A percentile compares a stretch with the other conserved stretches of the same genome.
Evolutionary conservation across 2,113 vertebrate genomes (phyloP).

Genomic region (Cairina moschata): DNA sequence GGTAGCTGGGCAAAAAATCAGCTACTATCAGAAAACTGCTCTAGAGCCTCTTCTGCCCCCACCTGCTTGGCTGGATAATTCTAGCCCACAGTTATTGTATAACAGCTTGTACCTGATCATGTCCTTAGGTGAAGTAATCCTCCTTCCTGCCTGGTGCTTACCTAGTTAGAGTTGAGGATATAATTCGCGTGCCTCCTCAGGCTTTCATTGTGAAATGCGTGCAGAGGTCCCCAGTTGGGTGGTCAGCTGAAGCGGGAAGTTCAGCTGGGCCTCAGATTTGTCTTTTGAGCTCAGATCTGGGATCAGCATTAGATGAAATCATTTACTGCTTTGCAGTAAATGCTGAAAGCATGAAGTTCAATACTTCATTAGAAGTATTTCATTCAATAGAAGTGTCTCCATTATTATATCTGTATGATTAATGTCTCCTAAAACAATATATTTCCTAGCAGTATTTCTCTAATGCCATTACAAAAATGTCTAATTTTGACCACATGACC

Average conservation of each 20-base stretch:
- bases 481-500: background rate
- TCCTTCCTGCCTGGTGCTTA: background rate
- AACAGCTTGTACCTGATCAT: background rate
- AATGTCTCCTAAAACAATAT: background rate
- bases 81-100: background rate
- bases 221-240: background rate
- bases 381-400: background rate
- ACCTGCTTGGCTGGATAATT: background rate
- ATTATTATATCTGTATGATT: background rate
- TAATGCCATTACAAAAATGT: background rate
- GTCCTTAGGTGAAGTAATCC: background rate
- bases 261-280: background rate
- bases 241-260: background rate
- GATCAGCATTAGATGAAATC: background rate
- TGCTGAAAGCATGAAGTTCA: background rate
- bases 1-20: rapidly evolving
- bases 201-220: background rate
- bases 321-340: background rate
- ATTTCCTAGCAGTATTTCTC: background rate
- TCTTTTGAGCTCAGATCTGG: background rate
- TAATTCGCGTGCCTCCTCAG: background rate
- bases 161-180: background rate
- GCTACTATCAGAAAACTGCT: background rate
- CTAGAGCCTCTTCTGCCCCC: background rate
- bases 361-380: background rate